Base-by-base conservation (phyloP, 2,797 vertebrate genomes). In the Bradypus variegatus region DNA sequence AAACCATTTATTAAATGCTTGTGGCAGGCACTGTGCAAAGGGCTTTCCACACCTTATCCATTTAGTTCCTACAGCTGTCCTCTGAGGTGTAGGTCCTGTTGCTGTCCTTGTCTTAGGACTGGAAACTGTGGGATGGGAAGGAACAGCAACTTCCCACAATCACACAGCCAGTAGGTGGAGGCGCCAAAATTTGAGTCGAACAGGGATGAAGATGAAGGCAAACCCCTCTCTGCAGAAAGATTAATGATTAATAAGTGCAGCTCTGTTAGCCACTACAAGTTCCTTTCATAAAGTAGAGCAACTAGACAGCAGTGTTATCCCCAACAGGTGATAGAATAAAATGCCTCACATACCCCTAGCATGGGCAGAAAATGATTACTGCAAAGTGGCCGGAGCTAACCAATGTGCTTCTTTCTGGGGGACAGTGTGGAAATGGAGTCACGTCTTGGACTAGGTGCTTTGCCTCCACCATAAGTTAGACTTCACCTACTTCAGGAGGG, bases 81-180 rank as follows among this genome's bases (percentile, higher is more conserved):
- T 55, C 10, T 3, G 16, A 78, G 50, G 15, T 23, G 58, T 65
- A 5, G 5, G 18, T n/a, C 0, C 58, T 38, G 0, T 23, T 2
- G 9, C 60, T 38, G 1, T 58, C 38, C 60, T 85, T 2, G 1
- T 55, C 93, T 72, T n/a, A 45, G 65, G 53, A n/a, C 25, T n/a
- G 14, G 69, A 69, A 33, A 70, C n/a, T 12, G 86, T 53, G 81
- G 67, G 21, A 70, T 21, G 1, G 36, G 82, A 48, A 64, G 45
- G 38, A 14, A 36, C 8, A 55, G 9, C 33, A n/a, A 45, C 19
- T 48, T 67, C 29, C 81, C 5, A 15, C 7, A 70, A 12, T 50
- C 79, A 16, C 23, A 50, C 16, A 58, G 76, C 58, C 88, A 48
- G 33, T 64, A 84, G 58, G 15, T 31, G 60, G 25, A 55, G 5